Conservation (phyloP, 2,113 vertebrate species). For the Corythoichthys intestinalis region DNA sequence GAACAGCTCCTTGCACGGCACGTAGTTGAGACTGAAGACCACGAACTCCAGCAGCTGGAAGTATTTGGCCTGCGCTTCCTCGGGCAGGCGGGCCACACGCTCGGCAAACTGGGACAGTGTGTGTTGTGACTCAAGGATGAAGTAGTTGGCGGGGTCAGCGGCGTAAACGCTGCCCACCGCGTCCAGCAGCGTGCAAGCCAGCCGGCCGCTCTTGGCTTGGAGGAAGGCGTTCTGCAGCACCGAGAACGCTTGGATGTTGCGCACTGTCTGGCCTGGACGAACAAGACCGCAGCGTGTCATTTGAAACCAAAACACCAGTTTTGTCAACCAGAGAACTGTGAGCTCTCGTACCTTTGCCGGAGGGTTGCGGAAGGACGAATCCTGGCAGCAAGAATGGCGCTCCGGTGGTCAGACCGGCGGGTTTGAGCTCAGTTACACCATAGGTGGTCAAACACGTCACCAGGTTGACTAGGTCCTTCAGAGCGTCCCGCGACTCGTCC, state of each 20-base stretch:
- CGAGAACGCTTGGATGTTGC: conserved; percentile 92
- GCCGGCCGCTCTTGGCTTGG: conserved; percentile 86
- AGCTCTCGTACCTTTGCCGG: conserved; percentile 83
- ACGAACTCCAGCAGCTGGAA: conserved; percentile 97
- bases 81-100: conserved; percentile 86
- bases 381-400: conserved; percentile 94
- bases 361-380: conserved; percentile 90
- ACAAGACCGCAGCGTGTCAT: not conserved
- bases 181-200: conserved; percentile 90
- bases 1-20: conserved; percentile 98
- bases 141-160: conserved; percentile 94
- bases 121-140: conserved; percentile 95
- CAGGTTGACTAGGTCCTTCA: conserved; percentile 95
- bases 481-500: conserved; percentile 90
- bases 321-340: no score
- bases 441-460: conserved; percentile 93
- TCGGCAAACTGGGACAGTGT: conserved; percentile 93
- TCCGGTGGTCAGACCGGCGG: conserved; percentile 88
- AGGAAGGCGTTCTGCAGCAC: conserved; percentile 97
- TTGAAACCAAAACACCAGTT: no score
- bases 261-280: conserved; percentile 85
- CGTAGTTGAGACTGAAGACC: conserved; percentile 95
- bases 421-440: conserved; percentile 89
- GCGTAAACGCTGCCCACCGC: conserved; percentile 91
- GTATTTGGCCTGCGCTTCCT: conserved; percentile 93